Evolutionary conservation across 2,888 invertebrate species (phyloP), one percentile per base, ranked within the genome.

Genomic region (Scelioninae gen. 1): DNA sequence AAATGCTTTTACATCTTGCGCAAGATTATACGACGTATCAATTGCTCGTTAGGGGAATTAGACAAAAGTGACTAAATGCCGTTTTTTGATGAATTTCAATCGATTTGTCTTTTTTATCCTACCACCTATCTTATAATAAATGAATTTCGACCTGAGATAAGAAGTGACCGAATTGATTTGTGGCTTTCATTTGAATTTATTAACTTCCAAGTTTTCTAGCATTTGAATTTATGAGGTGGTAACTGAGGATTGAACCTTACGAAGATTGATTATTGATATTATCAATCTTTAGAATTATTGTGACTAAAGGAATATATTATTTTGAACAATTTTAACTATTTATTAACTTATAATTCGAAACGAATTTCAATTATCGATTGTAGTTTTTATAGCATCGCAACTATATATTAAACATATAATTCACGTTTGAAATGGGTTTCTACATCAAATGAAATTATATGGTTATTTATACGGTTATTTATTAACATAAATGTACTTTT

Each of bases 1-100:
- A 38, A 76, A 66, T 60, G 77, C 77, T 62, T 69, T 69, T 69
- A 62, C 58, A 63, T 69, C 69, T 47, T 38, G 38, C 58, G 23
- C 23, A 11, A 47, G 34, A 56, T 63, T 63, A 63, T 53, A 43
- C 13, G 40, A 55, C 9, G 32, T 29, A 63, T 63, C 72, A 65
- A 47, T 65, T 56, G 32, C 29, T 62, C 56, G 43, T 56, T 45
- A 23, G 16, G 9, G 13, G 56, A 47, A 71, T 78, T 68, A 40
- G 56, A 31, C 38, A 6, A 23, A n/a, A n/a, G n/a, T n/a, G 49
- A 71, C 34, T 62, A 62, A 65, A 47, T 62, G 49, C 47, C n/a
- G 10, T 65, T 58, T 58, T 58, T 56, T 56, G 43, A 56, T 11
- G 31, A 66, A 58, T 49, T 31, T 7, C 13, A 29, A 38, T 77